Conservation (phyloP, 2,888 invertebrate genomes). For the Tortrix viridana region DNA sequence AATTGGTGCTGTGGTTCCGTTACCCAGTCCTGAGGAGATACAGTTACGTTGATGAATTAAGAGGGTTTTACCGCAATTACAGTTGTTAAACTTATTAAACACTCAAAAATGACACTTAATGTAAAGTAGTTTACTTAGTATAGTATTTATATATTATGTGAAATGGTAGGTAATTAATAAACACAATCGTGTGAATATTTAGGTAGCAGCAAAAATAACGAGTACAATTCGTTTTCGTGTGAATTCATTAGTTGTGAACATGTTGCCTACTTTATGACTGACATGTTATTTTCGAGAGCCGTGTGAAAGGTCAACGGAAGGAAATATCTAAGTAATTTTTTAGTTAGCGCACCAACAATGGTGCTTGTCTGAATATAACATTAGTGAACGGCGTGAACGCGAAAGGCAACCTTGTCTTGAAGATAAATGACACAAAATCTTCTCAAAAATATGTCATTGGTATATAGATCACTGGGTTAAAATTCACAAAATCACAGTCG, state of each 20-base stretch:
- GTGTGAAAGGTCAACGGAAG: conserved; percentile 57
- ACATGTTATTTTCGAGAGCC: conserved; percentile 45
- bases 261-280: conserved; percentile 4
- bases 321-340: conserved; percentile 7
- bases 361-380: background rate
- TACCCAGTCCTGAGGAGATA: conserved; percentile 12
- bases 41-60: conserved; percentile 18
- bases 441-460: too few relatives aligned
- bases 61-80: conserved; percentile 8
- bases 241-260: conserved; percentile 25
- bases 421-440: too few relatives aligned
- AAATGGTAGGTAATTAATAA: conserved; percentile 14
- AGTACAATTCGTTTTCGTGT: conserved; percentile 19
- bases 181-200: conserved; percentile 33
- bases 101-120: background rate
- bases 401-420: too few relatives aligned
- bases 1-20: conserved; percentile 25
- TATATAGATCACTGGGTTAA: too few relatives aligned
- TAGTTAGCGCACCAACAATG: background rate
- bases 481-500: too few relatives aligned
- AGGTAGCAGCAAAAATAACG: conserved; percentile 5
- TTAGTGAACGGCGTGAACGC: background rate
- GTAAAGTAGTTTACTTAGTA: background rate
- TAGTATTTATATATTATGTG: background rate
- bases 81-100: conserved; percentile 4